Conservation (phyloP, 2,888 invertebrate genomes). For the Cryptops parisi region DNA sequence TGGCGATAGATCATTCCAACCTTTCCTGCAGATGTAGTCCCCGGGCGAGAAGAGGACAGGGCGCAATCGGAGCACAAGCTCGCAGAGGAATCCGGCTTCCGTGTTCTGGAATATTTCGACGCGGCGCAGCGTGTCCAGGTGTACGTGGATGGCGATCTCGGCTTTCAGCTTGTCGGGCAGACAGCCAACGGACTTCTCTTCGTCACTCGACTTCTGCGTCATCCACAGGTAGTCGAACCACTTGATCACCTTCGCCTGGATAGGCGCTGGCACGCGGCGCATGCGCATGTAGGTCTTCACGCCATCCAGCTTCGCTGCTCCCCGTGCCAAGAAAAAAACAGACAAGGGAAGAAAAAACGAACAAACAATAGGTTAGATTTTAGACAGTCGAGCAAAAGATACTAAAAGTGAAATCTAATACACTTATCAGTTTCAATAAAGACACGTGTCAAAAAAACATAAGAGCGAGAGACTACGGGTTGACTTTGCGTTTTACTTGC, state of each 20-base stretch:
- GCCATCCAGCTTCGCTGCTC: conserved; percentile 90
- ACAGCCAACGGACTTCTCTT: conserved; percentile 88
- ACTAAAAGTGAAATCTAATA: too few relatives aligned
- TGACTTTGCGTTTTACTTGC: too few relatives aligned
- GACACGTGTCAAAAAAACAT: too few relatives aligned
- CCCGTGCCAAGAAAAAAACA: not conserved
- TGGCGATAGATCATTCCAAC: conserved; percentile 46
- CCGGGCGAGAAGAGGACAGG: conserved; percentile 97
- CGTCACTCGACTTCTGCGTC: conserved; percentile 95
- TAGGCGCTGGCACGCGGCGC: conserved; percentile 83
- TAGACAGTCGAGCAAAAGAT: too few relatives aligned
- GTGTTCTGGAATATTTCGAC: conserved; percentile 99
- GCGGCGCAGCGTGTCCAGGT: conserved; percentile 90
- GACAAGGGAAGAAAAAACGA: too few relatives aligned
- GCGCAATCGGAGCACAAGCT: conserved; percentile 80
- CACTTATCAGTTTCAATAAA: too few relatives aligned
- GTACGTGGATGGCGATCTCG: conserved; percentile 98
- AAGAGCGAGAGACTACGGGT: too few relatives aligned
- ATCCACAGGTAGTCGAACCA: conserved; percentile 99
- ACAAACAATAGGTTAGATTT: too few relatives aligned
- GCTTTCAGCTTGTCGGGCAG: conserved; percentile 95
- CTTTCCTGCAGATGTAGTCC: conserved; percentile 98
- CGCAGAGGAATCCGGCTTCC: conserved; percentile 96
- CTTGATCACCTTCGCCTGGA: conserved; percentile 94
- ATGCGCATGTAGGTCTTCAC: conserved; percentile 98